A percentile compares a stretch with the other conserved stretches of the same genome.
These are phyloP conservation scores for Xestia ashworthii DNA, from an alignment of 2,888 invertebrate species.

Conservation along the genomic window DNA sequence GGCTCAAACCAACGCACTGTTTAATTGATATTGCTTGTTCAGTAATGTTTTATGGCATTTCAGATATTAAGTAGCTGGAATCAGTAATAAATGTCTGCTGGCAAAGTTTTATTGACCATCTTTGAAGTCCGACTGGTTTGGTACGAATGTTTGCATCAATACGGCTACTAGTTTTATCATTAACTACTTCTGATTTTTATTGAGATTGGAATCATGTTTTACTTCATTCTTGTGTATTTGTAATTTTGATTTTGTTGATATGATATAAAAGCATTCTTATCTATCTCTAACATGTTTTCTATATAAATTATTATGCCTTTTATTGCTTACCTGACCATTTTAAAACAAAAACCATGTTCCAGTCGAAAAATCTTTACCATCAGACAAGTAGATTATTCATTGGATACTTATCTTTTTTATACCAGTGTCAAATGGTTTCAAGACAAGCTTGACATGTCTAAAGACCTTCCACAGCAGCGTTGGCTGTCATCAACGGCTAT, in stretches of 20 bases:
- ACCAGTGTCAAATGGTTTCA: conserved; percentile 36
- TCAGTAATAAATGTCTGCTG: conserved; percentile 64
- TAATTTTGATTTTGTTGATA: conserved; percentile 10
- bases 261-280: conserved; percentile 1
- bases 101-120: conserved; percentile 64
- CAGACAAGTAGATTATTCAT: conserved; percentile 46
- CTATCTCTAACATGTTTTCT: background rate
- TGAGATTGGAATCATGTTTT: conserved; percentile 12
- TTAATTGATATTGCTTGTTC: conserved; percentile 65
- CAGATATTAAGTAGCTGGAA: conserved; percentile 63
- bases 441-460: conserved; percentile 48
- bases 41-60: conserved; percentile 61
- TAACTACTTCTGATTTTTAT: conserved; percentile 27
- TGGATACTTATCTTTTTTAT: conserved; percentile 53
- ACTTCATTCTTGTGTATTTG: conserved; percentile 19
- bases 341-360: conserved; percentile 48
- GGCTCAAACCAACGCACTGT: conserved; percentile 48
- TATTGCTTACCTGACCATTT: conserved; percentile 19
- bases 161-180: conserved; percentile 49
- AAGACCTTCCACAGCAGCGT: conserved; percentile 59
- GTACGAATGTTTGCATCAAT: conserved; percentile 49
- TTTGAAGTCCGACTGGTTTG: conserved; percentile 50
- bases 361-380: conserved; percentile 45
- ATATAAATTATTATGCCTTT: conserved; percentile 17
- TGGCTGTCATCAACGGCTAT: conserved; percentile 59